Base-by-base conservation (phyloP, 2,888 invertebrate species). In the Cataglyphis rosenhaueri region DNA sequence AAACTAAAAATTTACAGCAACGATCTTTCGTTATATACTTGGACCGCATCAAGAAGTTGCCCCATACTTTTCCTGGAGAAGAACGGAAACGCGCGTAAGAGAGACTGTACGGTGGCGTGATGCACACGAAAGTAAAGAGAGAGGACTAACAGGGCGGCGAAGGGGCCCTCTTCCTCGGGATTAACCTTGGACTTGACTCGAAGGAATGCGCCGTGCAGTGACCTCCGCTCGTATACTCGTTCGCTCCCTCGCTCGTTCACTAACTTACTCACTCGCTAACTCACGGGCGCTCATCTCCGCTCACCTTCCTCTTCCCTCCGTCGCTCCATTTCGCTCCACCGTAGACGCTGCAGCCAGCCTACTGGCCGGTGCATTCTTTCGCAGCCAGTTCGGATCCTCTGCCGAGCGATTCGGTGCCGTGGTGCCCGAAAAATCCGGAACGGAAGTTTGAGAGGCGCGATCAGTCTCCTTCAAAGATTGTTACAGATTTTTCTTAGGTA, bases 161-260 rank as follows among this genome's bases (percentile, higher is more conserved):
- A 75, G 81, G 86, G 90, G 88, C 85, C 89, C 88, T 90, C 91
- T 85, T 88, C 89, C 62, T 75, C 48, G 35, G 86, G 84, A 89
- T 92, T 93, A 92, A 92, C 93, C 93, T 93, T 93, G 93, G 93
- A 93, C 93, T 93, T 93, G 93, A 93, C 92, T 92, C 91, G 88
- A 85, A 91, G 92, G 93, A 93, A 93, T 93, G 93, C 90, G 87
- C 90, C 91, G 93, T 92, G 91, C 93, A 93, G 91, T 93, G 93
- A 93, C 93, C 93, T 87, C 86, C 82, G 83, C 83, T 85, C 87
- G 84, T 75, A 79, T 85, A 73, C 85, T 81, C 75, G 68, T 75
- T 82, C 74, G 62, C 62, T 76, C 57, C 18, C 59, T 71, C 74
- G 74, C 66, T 62, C 71, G 32, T 65, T 68, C 64, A 59, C 74